phyloP scores from a whole-genome alignment of 2,888 invertebrate species.

The Ormyrus labotus region DNA sequence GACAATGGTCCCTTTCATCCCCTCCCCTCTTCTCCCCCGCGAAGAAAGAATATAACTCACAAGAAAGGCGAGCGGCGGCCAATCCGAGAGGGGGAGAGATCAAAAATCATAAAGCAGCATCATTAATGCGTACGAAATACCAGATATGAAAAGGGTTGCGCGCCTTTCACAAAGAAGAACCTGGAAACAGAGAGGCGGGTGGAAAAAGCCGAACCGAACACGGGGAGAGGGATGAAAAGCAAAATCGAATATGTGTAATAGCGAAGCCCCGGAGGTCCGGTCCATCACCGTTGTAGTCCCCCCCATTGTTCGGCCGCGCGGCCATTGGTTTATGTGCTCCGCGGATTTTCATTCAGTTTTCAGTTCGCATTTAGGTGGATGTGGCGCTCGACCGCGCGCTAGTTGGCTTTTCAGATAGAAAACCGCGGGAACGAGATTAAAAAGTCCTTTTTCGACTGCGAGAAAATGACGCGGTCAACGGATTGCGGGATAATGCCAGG shows the following conservation, averaged over 20 bases:
- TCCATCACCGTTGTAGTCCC: slow-evolving; percentile 8
- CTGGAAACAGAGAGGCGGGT: not conserved
- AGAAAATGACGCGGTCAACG: not conserved
- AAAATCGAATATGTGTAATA: slow-evolving; percentile 33
- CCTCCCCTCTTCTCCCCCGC: no score
- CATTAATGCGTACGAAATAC: no score
- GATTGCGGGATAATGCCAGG: not conserved
- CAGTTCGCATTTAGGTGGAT: slow-evolving; percentile 40
- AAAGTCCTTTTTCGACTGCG: slow-evolving; percentile 16
- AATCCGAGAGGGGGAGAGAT: no score
- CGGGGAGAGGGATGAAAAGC: slow-evolving; percentile 8
- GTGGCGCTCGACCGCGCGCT: slow-evolving; percentile 19
- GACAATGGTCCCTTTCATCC: no score
- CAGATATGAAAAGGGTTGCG: no score
- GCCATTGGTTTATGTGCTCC: slow-evolving; percentile 23
- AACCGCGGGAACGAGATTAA: slow-evolving; percentile 22
- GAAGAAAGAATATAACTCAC: no score
- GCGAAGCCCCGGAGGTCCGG: slow-evolving; percentile 2
- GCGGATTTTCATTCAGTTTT: slow-evolving; percentile 50
- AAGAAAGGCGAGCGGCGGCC: no score
- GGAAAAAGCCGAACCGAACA: not conserved
- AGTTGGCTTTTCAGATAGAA: slow-evolving; percentile 1
- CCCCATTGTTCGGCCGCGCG: slow-evolving; percentile 6
- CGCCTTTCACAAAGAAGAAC: no score
- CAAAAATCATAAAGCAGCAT: no score